Conservation (phyloP, 2,797 vertebrate species). For the Sylvilagus floridanus region DNA sequence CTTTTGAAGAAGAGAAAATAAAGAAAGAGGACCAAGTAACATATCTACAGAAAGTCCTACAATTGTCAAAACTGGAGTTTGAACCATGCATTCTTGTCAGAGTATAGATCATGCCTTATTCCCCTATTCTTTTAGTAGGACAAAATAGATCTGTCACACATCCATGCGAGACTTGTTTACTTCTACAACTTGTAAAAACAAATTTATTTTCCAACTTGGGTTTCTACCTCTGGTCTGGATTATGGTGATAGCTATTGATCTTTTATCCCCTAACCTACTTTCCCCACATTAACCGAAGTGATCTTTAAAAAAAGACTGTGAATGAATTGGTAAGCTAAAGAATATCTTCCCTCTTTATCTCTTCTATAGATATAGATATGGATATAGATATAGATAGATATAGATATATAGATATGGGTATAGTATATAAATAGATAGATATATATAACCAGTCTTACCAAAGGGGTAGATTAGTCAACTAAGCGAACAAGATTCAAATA, state of each 20-base stretch:
- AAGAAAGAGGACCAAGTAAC: not conserved
- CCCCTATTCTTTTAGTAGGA: not conserved
- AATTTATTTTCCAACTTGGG: not conserved
- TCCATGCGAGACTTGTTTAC: not conserved
- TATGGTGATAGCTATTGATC: not conserved
- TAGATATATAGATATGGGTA: too few species aligned
- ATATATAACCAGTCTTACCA: not conserved
- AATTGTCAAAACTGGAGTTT: not conserved
- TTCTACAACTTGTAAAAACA: not conserved
- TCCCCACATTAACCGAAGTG: not conserved
- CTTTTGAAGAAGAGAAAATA: not conserved
- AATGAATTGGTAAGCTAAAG: not conserved
- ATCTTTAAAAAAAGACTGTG: not conserved
- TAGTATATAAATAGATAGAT: too few species aligned
- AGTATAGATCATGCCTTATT: too few species aligned
- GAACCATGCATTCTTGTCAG: not conserved
- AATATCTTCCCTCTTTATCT: too few species aligned
- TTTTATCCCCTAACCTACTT: not conserved
- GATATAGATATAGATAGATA: too few species aligned
- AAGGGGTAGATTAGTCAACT: conserved; percentile 52
- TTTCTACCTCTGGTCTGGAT: not conserved
- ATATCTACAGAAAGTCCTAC: not conserved
- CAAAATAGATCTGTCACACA: not conserved
- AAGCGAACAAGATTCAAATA: not conserved
- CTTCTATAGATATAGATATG: not conserved